A percentile compares a stretch with the other conserved stretches of the same genome.
These are phyloP conservation scores for Laticauda laticaudata DNA, from an alignment of 2,113 vertebrate genomes.

Conservation along the genomic window DNA sequence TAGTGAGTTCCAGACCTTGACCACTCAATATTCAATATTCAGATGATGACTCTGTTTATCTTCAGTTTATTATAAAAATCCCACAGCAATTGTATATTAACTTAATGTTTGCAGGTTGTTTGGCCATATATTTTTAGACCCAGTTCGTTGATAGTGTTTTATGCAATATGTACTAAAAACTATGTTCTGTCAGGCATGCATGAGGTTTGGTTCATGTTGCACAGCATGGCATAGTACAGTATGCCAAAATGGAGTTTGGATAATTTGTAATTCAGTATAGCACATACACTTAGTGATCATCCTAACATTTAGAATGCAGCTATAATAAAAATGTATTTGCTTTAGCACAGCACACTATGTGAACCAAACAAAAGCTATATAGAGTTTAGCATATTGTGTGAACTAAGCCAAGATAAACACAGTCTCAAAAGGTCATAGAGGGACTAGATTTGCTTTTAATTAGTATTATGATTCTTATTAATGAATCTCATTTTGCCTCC, in stretches of 20 bases:
- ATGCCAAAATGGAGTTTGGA: neutral
- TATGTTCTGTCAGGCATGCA: neutral
- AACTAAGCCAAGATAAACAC: neutral
- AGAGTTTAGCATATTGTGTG: neutral
- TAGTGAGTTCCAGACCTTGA: too few relatives aligned
- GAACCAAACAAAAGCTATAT: neutral
- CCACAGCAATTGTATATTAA: neutral
- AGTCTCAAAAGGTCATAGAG: neutral
- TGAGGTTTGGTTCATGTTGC: neutral
- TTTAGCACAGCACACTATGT: neutral
- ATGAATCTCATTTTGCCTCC: neutral
- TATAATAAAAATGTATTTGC: neutral
- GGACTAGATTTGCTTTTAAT: neutral
- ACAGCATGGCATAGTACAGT: neutral
- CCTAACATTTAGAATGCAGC: neutral
- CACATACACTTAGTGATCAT: neutral
- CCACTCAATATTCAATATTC: too few relatives aligned
- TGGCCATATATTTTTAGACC: neutral
- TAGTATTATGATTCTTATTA: neutral
- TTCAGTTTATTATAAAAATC: constrained; percentile 6
- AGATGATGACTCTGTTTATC: constrained; percentile 9
- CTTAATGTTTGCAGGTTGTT: neutral
- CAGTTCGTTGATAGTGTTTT: neutral
- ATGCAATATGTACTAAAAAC: neutral
- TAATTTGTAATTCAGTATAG: neutral